Evolutionary conservation across 2,113 vertebrate species (phyloP).

Genomic region (Acanthochromis polyacanthus): DNA sequence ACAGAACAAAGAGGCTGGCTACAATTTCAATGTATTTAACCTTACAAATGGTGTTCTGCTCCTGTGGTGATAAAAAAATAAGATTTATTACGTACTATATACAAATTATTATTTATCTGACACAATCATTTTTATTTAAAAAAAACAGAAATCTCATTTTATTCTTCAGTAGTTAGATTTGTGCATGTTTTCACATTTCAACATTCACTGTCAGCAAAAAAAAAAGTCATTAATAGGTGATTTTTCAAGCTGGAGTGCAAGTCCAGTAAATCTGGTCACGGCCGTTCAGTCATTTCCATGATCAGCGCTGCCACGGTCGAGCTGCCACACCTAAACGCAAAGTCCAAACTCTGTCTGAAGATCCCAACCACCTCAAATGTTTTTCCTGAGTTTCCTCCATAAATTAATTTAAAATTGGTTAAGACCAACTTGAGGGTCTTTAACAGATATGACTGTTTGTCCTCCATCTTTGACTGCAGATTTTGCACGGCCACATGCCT

Average conservation of each 20-base stretch:
- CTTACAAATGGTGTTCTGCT: neutral
- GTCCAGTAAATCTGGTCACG: constrained; percentile 38
- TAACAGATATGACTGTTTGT: constrained; percentile 26
- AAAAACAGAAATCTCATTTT: constrained; percentile 21
- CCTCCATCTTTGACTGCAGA: constrained; percentile 42
- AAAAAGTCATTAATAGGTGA: neutral
- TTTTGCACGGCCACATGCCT: constrained; percentile 14
- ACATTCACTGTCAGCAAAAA: constrained; percentile 37
- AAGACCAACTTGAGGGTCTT: constrained; percentile 21
- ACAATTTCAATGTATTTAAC: constrained; percentile 1
- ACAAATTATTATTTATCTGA: constrained; percentile 26
- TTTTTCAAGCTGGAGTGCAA: constrained; percentile 26
- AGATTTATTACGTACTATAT: neutral
- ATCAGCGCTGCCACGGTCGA: neutral
- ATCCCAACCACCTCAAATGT: constrained; percentile 41
- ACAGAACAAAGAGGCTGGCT: neutral
- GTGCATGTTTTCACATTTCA: constrained; percentile 20
- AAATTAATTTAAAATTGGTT: constrained; percentile 64
- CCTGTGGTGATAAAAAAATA: neutral
- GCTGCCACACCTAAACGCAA: constrained; percentile 16
- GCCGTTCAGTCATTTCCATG: neutral
- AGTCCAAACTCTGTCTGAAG: constrained; percentile 15
- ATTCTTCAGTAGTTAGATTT: constrained; percentile 3
- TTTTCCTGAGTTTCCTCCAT: constrained; percentile 54
- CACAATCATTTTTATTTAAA: constrained; percentile 48